These are phyloP conservation scores for Morbakka virulenta DNA, from an alignment of 30 jellyfish, hydroid and myxozoan genomes.

Conservation along the genomic window DNA sequence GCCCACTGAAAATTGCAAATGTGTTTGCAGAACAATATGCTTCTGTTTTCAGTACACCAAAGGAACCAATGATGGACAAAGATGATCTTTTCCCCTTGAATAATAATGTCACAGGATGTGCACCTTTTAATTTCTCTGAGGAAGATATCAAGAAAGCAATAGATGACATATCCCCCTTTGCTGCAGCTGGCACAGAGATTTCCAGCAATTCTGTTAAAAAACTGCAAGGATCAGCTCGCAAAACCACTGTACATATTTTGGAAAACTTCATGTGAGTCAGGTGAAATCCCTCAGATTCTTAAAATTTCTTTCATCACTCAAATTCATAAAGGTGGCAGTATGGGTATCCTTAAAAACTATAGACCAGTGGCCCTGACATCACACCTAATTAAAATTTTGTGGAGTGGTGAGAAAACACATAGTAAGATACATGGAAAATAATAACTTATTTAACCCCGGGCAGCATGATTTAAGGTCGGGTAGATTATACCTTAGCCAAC, in stretches of 20 bases:
- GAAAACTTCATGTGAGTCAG: background rate
- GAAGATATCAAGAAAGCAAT: background rate
- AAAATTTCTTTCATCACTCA: background rate
- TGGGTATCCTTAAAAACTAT: slow-evolving; percentile 3
- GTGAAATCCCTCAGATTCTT: background rate
- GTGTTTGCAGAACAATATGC: background rate
- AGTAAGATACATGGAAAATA: no score
- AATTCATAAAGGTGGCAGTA: background rate
- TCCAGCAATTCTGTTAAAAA: slow-evolving; percentile 10
- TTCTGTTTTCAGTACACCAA: slow-evolving; percentile 8
- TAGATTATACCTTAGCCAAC: slow-evolving; percentile 24
- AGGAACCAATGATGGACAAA: no score
- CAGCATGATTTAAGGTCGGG: slow-evolving; percentile 23
- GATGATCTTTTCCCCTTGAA: no score
- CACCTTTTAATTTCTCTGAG: background rate
- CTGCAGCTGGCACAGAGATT: slow-evolving; percentile 13
- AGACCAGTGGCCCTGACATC: slow-evolving; percentile 24
- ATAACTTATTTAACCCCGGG: background rate
- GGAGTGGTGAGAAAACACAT: background rate
- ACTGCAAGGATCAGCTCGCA: background rate
- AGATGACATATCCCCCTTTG: background rate
- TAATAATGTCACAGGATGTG: background rate
- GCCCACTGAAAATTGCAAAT: background rate
- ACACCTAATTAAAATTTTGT: slow-evolving; percentile 1
- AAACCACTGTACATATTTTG: slow-evolving; percentile 3